phyloP scores from a whole-genome alignment of 2,113 vertebrate species.

The Todiramphus saurophagus region DNA sequence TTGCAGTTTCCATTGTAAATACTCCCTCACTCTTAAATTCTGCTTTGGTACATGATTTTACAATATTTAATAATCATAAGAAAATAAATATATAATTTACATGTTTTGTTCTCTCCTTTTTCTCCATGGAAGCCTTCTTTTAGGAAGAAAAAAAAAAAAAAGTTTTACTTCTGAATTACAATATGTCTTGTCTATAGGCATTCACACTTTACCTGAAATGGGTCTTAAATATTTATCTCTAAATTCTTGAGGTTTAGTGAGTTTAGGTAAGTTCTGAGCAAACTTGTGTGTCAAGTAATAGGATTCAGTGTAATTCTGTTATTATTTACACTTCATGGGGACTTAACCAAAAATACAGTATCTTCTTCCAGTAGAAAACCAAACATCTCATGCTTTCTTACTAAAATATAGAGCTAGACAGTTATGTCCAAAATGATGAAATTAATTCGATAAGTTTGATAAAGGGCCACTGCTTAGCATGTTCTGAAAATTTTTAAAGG shows the following conservation, averaged over 20 bases:
- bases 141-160: background rate
- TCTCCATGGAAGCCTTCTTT: background rate
- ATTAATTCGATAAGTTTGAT: conserved; percentile 45
- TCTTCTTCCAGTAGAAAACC: background rate
- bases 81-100: background rate
- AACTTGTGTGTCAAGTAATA: conserved; percentile 11
- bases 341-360: background rate
- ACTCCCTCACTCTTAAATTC: background rate
- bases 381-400: conserved; percentile 34
- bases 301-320: conserved; percentile 9
- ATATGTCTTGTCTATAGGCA: background rate
- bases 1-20: background rate
- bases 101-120: background rate
- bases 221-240: background rate
- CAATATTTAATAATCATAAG: background rate
- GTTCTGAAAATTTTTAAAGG: background rate
- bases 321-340: conserved; percentile 11
- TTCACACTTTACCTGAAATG: conserved; percentile 28
- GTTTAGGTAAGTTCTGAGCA: conserved; percentile 25
- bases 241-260: conserved; percentile 32
- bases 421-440: conserved; percentile 49
- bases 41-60: background rate
- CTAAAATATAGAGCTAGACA: conserved; percentile 43
- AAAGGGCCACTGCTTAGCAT: background rate
- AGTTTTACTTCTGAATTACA: conserved; percentile 16